phyloP scores from a whole-genome alignment of 2,797 vertebrate genomes.

The Coccyzus lansbergi region DNA sequence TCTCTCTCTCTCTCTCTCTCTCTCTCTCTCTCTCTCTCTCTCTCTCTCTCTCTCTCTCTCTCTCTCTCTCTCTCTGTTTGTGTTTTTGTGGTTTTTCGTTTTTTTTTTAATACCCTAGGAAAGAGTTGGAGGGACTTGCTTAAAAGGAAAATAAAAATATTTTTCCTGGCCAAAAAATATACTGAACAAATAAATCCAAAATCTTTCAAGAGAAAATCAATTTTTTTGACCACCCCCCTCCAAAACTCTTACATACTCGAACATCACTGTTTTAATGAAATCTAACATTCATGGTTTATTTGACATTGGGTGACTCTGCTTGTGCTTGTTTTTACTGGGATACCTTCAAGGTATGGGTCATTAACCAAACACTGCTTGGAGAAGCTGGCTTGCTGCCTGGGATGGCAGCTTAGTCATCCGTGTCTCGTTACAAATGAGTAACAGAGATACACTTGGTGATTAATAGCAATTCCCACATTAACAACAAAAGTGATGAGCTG shows the following conservation, averaged over 20 bases:
- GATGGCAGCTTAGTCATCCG: background rate
- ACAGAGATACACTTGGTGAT: background rate
- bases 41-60: no score
- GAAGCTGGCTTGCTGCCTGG: background rate
- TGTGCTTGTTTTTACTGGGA: slow-evolving; percentile 1
- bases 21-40: no score
- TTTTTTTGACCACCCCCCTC: no score
- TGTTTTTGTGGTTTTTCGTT: background rate
- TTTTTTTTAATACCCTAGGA: no score
- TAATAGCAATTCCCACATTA: background rate
- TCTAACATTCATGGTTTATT: background rate
- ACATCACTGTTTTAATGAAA: background rate
- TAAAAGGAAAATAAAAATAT: fast-evolving
- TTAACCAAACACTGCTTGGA: background rate
- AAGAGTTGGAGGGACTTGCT: background rate
- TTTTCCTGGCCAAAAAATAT: background rate
- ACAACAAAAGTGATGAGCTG: background rate
- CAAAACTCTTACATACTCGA: background rate
- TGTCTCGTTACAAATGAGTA: background rate
- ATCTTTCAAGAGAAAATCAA: background rate
- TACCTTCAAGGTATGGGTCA: background rate
- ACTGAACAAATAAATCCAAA: background rate
- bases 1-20: no score
- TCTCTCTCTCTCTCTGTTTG: no score
- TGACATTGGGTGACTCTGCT: background rate